Conservation (phyloP, 2,113 vertebrate species). For the Benitochromis conjunctus region DNA sequence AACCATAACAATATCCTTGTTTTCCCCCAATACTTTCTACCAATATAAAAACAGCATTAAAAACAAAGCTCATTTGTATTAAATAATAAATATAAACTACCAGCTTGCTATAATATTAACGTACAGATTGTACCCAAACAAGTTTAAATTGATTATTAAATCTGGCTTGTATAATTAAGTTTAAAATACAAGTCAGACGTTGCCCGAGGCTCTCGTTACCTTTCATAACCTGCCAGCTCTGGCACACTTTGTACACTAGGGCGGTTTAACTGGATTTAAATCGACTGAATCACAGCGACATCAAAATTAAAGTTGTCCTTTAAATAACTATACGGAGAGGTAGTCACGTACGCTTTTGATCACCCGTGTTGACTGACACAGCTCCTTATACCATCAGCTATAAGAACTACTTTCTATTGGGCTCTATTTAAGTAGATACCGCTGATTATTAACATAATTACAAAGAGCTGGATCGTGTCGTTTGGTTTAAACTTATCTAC, state of each 20-base stretch:
- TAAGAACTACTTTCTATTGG: neutral
- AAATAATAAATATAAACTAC: neutral
- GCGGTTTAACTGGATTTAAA: neutral
- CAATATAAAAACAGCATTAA: neutral
- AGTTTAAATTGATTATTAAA: neutral
- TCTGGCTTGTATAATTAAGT: neutral
- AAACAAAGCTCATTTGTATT: neutral
- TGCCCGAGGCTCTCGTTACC: neutral
- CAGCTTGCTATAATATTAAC: neutral
- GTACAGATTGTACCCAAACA: neutral
- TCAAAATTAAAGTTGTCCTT: neutral
- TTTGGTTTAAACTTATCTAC: neutral
- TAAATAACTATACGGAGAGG: neutral
- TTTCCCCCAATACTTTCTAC: neutral
- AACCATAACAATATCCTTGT: slow-evolving; percentile 55
- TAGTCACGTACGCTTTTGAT: neutral
- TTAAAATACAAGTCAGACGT: neutral
- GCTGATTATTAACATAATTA: neutral
- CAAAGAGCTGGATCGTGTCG: rapidly evolving
- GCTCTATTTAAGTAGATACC: neutral
- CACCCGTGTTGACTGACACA: slow-evolving; percentile 37
- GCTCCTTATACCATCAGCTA: neutral
- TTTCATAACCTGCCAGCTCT: neutral
- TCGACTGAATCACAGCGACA: neutral
- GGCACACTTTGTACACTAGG: neutral